Base-by-base conservation (phyloP, 2,888 invertebrate genomes). In the Erynnis tages region DNA sequence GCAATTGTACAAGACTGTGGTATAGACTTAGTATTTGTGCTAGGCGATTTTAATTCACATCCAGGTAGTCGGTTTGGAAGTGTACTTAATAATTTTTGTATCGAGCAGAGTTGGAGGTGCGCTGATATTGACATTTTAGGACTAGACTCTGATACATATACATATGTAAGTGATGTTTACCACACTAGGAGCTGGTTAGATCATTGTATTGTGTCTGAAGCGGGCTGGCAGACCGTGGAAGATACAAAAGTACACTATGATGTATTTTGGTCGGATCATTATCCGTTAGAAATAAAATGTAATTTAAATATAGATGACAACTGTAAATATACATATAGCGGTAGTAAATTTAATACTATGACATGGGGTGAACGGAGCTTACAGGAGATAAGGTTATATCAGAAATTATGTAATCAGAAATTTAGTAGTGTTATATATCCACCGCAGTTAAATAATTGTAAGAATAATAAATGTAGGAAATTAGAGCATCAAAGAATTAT, bases 181-280 rank as follows among this genome's bases (percentile, higher is more conserved):
- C 21, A 21, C 5, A 21, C 21, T 6, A 35, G 6, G 10, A 35
- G 35, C 35, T 35, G 35, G 35, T 35, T 27, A n/a, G 27, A 27
- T 16, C 27, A 41, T 13, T 41, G 27, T 23, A 16, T 41, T 41
- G 40, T 41, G 2, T 19, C 35, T 1, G 35, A 35, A 17, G 35
- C 35, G 4, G 19, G 19, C 3, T 35, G 35, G 35, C 35, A 35
- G 17, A 19, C 10, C 3, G 10, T 35, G 1, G 4, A 19, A n/a
- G 19, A 35, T 27, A 7, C 10, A n/a, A 27, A 27, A 16, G 16
- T 41, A 0, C 25, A 27, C 2, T 27, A 41, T 41, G 27, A 41
- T 25, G 40, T 41, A 2, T 40, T 14, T 10, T 41, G 40, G 40
- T 41, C 40, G 14, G 27, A 41, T 25, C 40, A 41, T n/a, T 41